A percentile compares a stretch with the other conserved stretches of the same genome.
phyloP scores from a whole-genome alignment of 2,888 invertebrate genomes.

The Eubasilissa splendida region DNA sequence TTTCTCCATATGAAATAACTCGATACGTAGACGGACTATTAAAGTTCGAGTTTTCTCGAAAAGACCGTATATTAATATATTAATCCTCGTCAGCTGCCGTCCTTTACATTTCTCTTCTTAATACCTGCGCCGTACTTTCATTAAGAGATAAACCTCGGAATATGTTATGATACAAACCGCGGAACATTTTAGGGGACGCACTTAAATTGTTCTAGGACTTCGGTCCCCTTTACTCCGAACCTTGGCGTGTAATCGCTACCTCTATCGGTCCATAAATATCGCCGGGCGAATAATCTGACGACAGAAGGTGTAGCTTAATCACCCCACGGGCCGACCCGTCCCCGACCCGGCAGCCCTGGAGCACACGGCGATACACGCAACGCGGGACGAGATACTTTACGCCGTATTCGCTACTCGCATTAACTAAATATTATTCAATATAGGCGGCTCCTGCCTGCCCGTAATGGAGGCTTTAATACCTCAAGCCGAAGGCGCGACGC shows the following conservation, averaged over 20 bases:
- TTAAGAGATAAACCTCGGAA: slow-evolving; percentile 4
- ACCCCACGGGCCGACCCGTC: slow-evolving; percentile 24
- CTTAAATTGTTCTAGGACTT: slow-evolving; percentile 18
- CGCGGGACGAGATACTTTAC: not conserved
- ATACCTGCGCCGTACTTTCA: not conserved
- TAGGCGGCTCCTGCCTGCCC: not conserved
- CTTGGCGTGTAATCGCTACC: slow-evolving; percentile 27
- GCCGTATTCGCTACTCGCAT: not conserved
- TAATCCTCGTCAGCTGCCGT: not conserved
- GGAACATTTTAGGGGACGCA: slow-evolving; percentile 4
- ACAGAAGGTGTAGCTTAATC: slow-evolving; percentile 32
- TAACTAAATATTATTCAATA: no score
- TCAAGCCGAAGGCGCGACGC: not conserved
- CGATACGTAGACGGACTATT: no score
- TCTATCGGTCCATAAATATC: slow-evolving; percentile 37
- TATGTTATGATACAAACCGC: slow-evolving; percentile 1
- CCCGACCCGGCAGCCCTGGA: not conserved
- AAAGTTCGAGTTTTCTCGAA: no score
- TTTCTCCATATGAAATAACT: no score
- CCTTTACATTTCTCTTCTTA: not conserved
- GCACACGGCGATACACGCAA: no score
- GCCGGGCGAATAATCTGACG: slow-evolving; percentile 30
- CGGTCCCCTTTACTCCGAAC: slow-evolving; percentile 18
- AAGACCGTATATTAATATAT: no score
- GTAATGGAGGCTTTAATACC: not conserved